These are phyloP conservation scores for Sitodiplosis mosellana DNA, from an alignment of 1,140 invertebrate genomes.

Conservation along the genomic window DNA sequence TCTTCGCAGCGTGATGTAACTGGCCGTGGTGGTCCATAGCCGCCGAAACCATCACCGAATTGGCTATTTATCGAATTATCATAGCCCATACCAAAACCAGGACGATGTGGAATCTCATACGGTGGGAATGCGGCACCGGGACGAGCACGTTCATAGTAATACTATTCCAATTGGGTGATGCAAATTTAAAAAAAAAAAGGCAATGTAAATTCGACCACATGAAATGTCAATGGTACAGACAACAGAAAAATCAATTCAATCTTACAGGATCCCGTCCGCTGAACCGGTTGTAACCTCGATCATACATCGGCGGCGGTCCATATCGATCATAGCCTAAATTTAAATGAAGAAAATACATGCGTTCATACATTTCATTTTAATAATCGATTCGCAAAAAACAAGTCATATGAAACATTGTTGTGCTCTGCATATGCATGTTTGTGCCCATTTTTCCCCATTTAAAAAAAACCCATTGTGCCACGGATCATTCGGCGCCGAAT, in stretches of 20 bases:
- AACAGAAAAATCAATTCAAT: constrained; percentile 1
- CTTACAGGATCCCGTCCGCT: constrained; percentile 2
- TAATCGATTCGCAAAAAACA: too few species aligned
- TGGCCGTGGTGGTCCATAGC: constrained; percentile 16
- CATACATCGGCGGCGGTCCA: constrained; percentile 14
- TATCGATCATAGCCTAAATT: constrained; percentile 18
- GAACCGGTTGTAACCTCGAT: too few species aligned
- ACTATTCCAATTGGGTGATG: too few species aligned
- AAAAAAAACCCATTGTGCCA: not conserved
- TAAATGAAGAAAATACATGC: not conserved
- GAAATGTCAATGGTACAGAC: not conserved
- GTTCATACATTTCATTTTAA: too few species aligned
- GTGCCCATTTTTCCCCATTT: too few species aligned
- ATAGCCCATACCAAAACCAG: constrained; percentile 9
- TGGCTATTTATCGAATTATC: constrained; percentile 11
- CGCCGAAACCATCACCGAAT: constrained; percentile 8
- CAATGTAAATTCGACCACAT: too few species aligned
- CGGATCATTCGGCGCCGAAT: not conserved
- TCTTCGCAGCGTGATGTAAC: constrained; percentile 46
- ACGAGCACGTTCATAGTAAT: not conserved
- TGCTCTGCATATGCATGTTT: too few species aligned
- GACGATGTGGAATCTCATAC: constrained; percentile 15
- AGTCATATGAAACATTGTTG: too few species aligned
- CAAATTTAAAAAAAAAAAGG: too few species aligned
- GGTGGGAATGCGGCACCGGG: constrained; percentile 14